phyloP scores from a whole-genome alignment of 2,113 vertebrate species.

The Petrocephalus microphthalmus region DNA sequence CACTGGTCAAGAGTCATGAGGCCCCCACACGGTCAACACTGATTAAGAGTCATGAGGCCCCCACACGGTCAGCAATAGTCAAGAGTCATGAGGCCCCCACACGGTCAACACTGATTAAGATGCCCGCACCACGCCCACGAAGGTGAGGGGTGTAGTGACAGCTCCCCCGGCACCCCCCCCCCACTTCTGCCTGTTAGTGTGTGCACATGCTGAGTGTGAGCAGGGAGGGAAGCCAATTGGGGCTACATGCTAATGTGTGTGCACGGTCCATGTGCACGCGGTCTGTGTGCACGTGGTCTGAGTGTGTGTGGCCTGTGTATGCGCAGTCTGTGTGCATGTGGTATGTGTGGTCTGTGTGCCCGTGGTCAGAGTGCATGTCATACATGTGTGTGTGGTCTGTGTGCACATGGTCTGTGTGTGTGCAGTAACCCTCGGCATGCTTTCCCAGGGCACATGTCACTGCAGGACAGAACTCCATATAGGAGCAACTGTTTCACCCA shows the following conservation, averaged over 20 bases:
- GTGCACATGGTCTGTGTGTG: background rate
- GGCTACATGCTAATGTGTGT: background rate
- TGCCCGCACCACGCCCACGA: background rate
- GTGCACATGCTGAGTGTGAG: background rate
- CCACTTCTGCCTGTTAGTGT: background rate
- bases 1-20: background rate
- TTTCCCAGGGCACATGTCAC: background rate
- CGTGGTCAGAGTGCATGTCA: no score
- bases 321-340: no score
- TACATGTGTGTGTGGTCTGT: no score
- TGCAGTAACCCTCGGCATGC: background rate
- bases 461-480: background rate
- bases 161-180: background rate
- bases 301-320: no score
- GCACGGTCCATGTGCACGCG: no score
- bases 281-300: no score
- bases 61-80: background rate
- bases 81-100: background rate
- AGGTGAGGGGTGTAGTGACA: background rate
- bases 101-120: no score
- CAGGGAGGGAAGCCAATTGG: background rate
- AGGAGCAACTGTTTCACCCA: background rate
- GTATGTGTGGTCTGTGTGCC: no score
- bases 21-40: background rate
- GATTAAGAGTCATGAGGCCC: background rate